Evolutionary conservation across 2,113 vertebrate species (phyloP).

Genomic region (Ailurus styani): DNA sequence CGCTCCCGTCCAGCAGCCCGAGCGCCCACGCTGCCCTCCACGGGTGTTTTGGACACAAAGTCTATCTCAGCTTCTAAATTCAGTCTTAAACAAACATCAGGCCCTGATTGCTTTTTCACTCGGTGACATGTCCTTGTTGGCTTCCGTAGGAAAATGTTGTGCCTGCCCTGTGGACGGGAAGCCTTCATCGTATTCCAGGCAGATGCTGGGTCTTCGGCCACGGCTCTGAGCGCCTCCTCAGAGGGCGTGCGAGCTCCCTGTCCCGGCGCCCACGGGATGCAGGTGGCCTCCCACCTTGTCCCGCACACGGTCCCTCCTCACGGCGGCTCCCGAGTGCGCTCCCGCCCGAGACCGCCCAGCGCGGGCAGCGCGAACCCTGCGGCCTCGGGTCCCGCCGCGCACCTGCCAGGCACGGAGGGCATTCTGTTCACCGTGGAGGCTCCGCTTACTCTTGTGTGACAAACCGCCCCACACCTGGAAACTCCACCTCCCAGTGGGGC

Average conservation of each 20-base stretch:
- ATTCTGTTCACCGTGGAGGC: too few species aligned
- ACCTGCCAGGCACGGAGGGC: too few species aligned
- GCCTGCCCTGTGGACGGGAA: neutral
- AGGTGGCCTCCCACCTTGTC: neutral
- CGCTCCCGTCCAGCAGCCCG: neutral
- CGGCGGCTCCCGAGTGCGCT: neutral
- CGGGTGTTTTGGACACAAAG: neutral
- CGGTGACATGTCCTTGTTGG: neutral
- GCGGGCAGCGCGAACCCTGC: too few species aligned
- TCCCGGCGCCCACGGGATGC: neutral
- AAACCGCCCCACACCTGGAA: too few species aligned
- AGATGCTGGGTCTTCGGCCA: neutral
- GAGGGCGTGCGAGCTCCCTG: too few species aligned
- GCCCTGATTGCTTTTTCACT: neutral
- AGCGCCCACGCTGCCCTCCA: neutral
- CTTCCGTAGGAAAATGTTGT: neutral
- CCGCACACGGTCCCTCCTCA: neutral
- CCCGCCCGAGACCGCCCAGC: neutral
- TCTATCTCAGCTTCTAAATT: neutral
- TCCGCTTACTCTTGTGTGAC: too few species aligned
- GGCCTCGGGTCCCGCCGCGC: rapidly evolving
- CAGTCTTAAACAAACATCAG: neutral
- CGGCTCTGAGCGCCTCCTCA: neutral
- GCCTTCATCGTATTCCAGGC: neutral
- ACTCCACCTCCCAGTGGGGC: neutral